Conservation (phyloP, 2,113 vertebrate species). For the Cettia cetti region DNA sequence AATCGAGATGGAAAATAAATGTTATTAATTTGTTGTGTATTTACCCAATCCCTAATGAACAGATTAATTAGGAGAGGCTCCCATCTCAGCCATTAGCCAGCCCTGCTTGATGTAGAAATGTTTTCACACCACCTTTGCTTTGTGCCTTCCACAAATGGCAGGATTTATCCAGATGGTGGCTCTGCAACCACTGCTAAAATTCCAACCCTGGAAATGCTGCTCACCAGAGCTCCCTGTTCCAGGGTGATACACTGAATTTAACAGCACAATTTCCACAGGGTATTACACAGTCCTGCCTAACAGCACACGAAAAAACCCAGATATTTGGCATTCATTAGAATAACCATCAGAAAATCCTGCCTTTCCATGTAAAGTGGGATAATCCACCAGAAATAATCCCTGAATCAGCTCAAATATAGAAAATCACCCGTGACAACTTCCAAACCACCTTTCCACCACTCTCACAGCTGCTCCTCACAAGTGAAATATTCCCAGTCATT, state of each 20-base stretch:
- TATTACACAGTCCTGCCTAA: neutral
- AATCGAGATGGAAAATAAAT: neutral
- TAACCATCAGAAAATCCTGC: neutral
- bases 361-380: neutral
- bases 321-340: neutral
- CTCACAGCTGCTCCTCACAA: fast-evolving
- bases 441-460: fast-evolving
- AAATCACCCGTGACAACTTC: neutral
- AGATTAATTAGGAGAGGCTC: neutral
- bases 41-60: neutral
- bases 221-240: neutral
- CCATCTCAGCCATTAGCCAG: neutral
- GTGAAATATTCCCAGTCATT: neutral
- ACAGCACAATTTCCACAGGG: neutral
- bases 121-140: neutral
- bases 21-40: neutral
- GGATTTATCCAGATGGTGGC: neutral
- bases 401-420: neutral
- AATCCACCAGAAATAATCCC: neutral
- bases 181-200: neutral
- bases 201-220: fast-evolving
- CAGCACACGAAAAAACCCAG: neutral
- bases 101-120: neutral
- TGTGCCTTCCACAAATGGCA: neutral
- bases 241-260: neutral